Base-by-base conservation (phyloP, 2,888 invertebrate genomes). In the Tipula lateralis region DNA sequence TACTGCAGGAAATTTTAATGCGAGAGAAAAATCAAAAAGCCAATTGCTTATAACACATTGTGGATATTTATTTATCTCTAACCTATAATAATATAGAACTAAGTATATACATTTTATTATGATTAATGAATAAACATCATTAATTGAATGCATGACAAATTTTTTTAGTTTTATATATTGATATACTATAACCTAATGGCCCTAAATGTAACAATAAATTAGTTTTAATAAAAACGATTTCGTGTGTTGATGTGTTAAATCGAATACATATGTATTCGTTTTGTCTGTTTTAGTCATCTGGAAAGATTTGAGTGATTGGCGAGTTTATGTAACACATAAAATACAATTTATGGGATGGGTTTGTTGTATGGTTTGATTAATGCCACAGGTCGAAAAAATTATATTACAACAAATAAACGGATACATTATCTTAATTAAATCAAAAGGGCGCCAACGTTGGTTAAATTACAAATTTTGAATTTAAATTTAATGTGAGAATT, bases 231-330 rank as follows among this genome's bases (percentile, higher is more conserved):
- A 66, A 66, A 24, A 66, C 12, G 9, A 24, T 66, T 66, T 66
- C 24, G 66, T 50, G 44, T 16, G 44, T 66, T 24, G 66, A 24
- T 24, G 66, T 66, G 66, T 66, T 66, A 66, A 66, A 19, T 66
- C 66, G 66, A 24, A 44, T 39, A 39, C 39, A 12, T 7, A n/a
- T 44, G n/a, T 44, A 5, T 32, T 32, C 7, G 3, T 32, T 32
- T 44, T 44, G 44, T 44, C 44, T 36, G n/a, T 44, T 44, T 19
- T 66, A 66, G 9, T 66, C 24, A 66, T 66, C 24, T 66, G 24
- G 66, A 66, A 66, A 66, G 66, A 66, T 66, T 66, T 66, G 24
- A 66, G 66, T 66, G 66, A 66, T 50, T 66, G 66, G 66, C n/a
- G n/a, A 66, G 66, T 66, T 66, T 66, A 24, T 66, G 24, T 66